Evolutionary conservation across 1,140 invertebrate species (phyloP).

Genomic region (Achatina immaculata): DNA sequence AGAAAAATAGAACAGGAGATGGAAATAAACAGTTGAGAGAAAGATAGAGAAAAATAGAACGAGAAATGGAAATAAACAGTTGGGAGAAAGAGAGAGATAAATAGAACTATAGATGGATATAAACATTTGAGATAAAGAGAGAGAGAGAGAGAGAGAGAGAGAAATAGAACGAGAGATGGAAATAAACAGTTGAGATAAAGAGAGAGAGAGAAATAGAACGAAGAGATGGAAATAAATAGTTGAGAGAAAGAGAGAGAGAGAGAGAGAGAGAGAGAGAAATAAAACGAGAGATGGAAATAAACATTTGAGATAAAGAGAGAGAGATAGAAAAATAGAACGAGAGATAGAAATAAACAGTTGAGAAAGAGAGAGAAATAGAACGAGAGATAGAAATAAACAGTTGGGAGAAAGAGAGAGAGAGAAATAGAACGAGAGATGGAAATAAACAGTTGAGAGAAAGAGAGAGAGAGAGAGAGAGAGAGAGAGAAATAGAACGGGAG

Average conservation of each 20-base stretch:
- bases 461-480: too few relatives aligned
- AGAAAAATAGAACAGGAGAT: neutral
- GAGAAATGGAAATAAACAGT: constrained; percentile 2
- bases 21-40: neutral
- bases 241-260: neutral
- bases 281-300: neutral
- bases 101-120: neutral
- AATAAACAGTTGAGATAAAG: constrained; percentile 15
- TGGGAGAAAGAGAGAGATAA: constrained; percentile 23
- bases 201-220: constrained; percentile 35
- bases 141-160: constrained; percentile 25
- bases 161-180: neutral
- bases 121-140: neutral
- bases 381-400: neutral
- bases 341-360: neutral
- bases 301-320: neutral
- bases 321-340: too few relatives aligned
- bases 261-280: too few relatives aligned
- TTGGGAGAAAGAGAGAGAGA: neutral
- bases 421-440: too few relatives aligned
- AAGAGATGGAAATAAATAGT: constrained; percentile 29
- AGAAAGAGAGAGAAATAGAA: neutral
- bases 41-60: neutral
- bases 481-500: too few relatives aligned
- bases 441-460: too few relatives aligned